A percentile compares a stretch with the other conserved stretches of the same genome.
Conservation (phyloP, 1,140 invertebrate species). For the Papilio polyxenes region DNA sequence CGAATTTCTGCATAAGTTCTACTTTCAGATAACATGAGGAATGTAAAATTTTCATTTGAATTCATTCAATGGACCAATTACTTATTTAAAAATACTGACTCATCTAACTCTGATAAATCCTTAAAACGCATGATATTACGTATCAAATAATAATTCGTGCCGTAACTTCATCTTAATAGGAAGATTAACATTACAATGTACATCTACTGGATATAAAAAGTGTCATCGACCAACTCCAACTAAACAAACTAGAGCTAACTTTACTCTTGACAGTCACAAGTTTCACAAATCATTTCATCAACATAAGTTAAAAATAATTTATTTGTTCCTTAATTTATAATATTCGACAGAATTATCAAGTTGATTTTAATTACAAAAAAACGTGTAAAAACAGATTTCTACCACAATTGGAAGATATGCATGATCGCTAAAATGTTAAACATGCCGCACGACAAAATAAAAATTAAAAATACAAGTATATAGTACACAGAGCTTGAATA, state of each 20-base stretch:
- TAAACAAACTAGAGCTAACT: background rate
- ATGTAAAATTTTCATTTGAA: slow-evolving; percentile 63
- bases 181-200: slow-evolving; percentile 32
- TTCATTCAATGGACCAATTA: slow-evolving; percentile 45
- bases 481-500: background rate
- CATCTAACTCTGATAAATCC: slow-evolving; percentile 50
- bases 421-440: background rate
- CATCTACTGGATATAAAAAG: slow-evolving; percentile 29
- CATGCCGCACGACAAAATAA: background rate
- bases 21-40: slow-evolving; percentile 54
- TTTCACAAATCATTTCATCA: slow-evolving; percentile 2
- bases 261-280: background rate
- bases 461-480: slow-evolving; percentile 17
- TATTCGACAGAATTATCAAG: slow-evolving; percentile 28
- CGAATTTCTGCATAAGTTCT: slow-evolving; percentile 42
- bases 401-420: slow-evolving; percentile 33
- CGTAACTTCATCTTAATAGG: slow-evolving; percentile 37
- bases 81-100: slow-evolving; percentile 58
- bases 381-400: slow-evolving; percentile 21
- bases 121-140: slow-evolving; percentile 43
- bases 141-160: slow-evolving; percentile 49
- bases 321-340: slow-evolving; percentile 29
- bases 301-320: slow-evolving; percentile 30
- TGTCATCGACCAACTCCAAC: slow-evolving; percentile 3
- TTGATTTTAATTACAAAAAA: slow-evolving; percentile 22